Evolutionary conservation across 2,113 vertebrate genomes (phyloP), one percentile per base, ranked within the genome.

Genomic region (Tiliqua scincoides): DNA sequence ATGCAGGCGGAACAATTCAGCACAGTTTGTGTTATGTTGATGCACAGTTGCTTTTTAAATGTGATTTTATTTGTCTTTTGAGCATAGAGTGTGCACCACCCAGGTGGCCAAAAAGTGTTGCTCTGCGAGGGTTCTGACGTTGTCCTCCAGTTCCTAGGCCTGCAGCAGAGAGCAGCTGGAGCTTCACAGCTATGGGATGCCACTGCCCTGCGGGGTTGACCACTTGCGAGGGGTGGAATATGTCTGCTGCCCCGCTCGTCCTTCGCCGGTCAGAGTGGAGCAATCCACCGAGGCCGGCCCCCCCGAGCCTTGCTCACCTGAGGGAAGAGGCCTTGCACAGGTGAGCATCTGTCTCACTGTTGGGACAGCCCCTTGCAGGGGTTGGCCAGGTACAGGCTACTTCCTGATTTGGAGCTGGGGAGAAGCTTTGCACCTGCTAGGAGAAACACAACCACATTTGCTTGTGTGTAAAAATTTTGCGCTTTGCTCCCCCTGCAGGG

Each of bases 141-240:
- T 59, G 9, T 72, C 40, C 25, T 63, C 90, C 79, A 85, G 57
- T 57, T 81, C 6, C 1, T 89, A 98, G 98, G 97, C 97, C 65
- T 98, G 98, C 91, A 94, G 94, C 15, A 95, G 95, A 21, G 97
- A 98, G 88, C 96, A 94, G 73, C 93, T 98, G 86, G 97, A 97
- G 92, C 96, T 98, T 37, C 98, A 98, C 88, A 98, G 98, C 88
- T 98, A 98, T 0, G 98, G 98, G 81, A 98, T 98, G 98, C 95
- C 98, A 93, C 85, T 98, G 93, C 98, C 97, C 12, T 98, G 98
- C 70, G 97, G 96, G 6, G 73, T 88, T 0, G 96, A 98, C 86
- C 95, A 94, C 57, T 98, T 97, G 95, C 96, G 97, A 12, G 98
- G 98, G 1, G 98, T 98, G 20, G 98, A 98, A 85, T 98, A 98